These are phyloP conservation scores for Macrophya annulata DNA, from an alignment of 2,888 invertebrate genomes.

Conservation along the genomic window DNA sequence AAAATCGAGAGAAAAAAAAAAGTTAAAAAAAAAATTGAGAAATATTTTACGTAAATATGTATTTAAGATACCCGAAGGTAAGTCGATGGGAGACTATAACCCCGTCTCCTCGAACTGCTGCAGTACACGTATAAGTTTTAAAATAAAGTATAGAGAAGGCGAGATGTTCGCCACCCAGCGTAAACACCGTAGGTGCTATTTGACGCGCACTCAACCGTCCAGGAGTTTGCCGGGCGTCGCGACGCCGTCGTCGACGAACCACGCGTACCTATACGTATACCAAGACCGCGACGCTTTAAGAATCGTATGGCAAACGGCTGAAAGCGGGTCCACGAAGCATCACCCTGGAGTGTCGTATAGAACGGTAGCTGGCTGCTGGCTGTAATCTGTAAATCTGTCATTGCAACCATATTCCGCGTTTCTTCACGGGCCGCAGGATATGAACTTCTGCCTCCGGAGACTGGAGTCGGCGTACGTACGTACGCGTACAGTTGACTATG, in stretches of 20 bases:
- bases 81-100: constrained; percentile 29
- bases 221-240: constrained; percentile 39
- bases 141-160: constrained; percentile 53
- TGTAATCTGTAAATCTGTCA: constrained; percentile 79
- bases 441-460: constrained; percentile 64
- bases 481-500: not conserved
- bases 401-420: constrained; percentile 73
- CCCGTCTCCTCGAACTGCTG: not conserved
- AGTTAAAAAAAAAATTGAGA: not conserved
- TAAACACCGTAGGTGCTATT: constrained; percentile 77
- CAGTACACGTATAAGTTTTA: constrained; percentile 15
- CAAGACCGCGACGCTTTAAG: constrained; percentile 69
- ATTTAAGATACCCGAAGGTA: not conserved
- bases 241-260: constrained; percentile 60
- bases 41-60: not conserved
- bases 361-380: constrained; percentile 67
- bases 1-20: not conserved
- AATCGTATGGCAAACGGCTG: constrained; percentile 67
- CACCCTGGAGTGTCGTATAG: constrained; percentile 43
- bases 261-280: constrained; percentile 59
- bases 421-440: constrained; percentile 67
- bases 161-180: constrained; percentile 66
- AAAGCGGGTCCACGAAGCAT: constrained; percentile 56
- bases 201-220: constrained; percentile 69
- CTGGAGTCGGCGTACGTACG: constrained; percentile 9